Conservation (phyloP, 2,888 invertebrate species). For the Drosophila infuscata region DNA sequence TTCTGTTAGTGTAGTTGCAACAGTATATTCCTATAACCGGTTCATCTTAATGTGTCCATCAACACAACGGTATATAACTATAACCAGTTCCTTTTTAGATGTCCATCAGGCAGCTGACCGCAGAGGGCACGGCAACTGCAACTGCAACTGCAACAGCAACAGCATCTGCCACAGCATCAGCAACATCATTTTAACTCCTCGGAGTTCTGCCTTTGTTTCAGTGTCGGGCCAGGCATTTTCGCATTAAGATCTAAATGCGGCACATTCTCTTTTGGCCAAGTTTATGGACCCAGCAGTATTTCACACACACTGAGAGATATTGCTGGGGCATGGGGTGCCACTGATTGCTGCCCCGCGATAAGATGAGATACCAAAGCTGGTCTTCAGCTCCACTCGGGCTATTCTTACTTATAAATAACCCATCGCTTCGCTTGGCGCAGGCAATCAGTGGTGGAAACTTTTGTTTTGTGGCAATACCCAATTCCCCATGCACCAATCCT, state of each 20-base stretch:
- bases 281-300: constrained; percentile 69
- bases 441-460: constrained; percentile 71
- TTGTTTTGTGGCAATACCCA: constrained; percentile 9
- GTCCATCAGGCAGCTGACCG: constrained; percentile 79
- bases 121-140: constrained; percentile 69
- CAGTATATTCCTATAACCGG: constrained; percentile 65
- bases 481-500: constrained; percentile 50
- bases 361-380: constrained; percentile 74
- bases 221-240: constrained; percentile 50
- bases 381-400: constrained; percentile 39
- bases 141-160: constrained; percentile 31
- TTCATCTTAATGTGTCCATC: constrained; percentile 66
- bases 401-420: constrained; percentile 67
- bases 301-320: constrained; percentile 54
- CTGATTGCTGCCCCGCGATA: constrained; percentile 72
- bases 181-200: constrained; percentile 41
- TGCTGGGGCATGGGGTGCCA: constrained; percentile 25
- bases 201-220: constrained; percentile 24
- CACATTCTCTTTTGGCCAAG: constrained; percentile 76
- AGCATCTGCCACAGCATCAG: constrained; percentile 42
- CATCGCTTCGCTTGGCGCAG: constrained; percentile 60
- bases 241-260: constrained; percentile 71
- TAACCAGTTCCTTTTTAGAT: constrained; percentile 68
- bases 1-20: constrained; percentile 36
- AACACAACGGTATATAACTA: constrained; percentile 65